Percentiles rank a stretch among this genome's conserved stretches.
Evolutionary conservation across 2,113 vertebrate species (phyloP).

Genomic region (Charina bottae): DNA sequence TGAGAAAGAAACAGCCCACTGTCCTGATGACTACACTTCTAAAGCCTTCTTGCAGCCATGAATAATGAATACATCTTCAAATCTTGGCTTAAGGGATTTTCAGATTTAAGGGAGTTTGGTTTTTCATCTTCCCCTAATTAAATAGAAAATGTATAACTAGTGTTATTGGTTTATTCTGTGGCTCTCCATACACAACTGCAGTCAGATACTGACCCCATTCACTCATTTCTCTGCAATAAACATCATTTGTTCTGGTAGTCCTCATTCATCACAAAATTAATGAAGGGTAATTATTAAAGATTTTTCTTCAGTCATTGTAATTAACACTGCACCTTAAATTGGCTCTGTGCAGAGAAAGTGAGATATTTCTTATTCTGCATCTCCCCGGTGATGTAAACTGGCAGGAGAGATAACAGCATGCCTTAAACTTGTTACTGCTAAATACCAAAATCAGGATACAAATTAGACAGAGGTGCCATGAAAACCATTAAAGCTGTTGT

Average conservation of each 20-base stretch:
- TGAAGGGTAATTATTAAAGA: slow-evolving; percentile 44
- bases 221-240: neutral
- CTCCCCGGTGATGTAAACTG: slow-evolving; percentile 18
- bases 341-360: slow-evolving; percentile 33
- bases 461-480: slow-evolving; percentile 40
- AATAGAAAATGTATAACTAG: neutral
- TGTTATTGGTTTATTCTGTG: neutral
- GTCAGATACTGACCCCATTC: neutral
- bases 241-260: slow-evolving; percentile 14
- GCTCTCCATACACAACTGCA: neutral
- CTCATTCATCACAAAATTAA: slow-evolving; percentile 49
- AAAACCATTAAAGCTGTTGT: slow-evolving; percentile 28
- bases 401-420: slow-evolving; percentile 12
- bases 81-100: slow-evolving; percentile 34
- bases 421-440: slow-evolving; percentile 38
- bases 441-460: slow-evolving; percentile 28
- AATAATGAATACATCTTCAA: slow-evolving; percentile 37
- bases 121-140: slow-evolving; percentile 40
- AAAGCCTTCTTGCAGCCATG: slow-evolving; percentile 16
- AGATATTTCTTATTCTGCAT: slow-evolving; percentile 33
- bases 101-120: slow-evolving; percentile 31
- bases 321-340: slow-evolving; percentile 29
- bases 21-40: neutral
- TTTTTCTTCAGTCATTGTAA: slow-evolving; percentile 45
- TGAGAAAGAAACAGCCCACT: neutral